Evolutionary conservation across 37 sponge, comb jelly and placozoan genomes (phyloP).

Genomic region (Corticium candelabrum): DNA sequence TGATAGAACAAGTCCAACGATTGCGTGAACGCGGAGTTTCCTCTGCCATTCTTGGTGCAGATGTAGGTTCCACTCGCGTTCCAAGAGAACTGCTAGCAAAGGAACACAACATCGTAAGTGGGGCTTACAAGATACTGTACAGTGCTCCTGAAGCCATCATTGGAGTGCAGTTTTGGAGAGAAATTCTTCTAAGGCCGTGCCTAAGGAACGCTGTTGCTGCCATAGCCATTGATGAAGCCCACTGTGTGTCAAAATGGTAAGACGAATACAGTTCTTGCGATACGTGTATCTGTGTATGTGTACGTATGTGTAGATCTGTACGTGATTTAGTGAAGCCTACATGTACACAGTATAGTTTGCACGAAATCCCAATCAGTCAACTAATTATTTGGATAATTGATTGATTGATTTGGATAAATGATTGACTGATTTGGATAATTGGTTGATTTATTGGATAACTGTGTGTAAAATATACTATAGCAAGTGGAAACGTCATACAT

Average conservation of each 20-base stretch:
- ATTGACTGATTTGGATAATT: too few species aligned
- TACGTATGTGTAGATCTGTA: too few species aligned
- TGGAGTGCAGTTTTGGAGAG: background rate
- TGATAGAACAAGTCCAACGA: slow-evolving; percentile 28
- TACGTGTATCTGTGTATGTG: too few species aligned
- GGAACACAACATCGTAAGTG: slow-evolving; percentile 11
- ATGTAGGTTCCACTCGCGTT: background rate
- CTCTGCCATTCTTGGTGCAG: slow-evolving; percentile 12
- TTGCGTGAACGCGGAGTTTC: slow-evolving; percentile 9
- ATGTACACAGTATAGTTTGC: too few species aligned
- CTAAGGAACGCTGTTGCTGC: slow-evolving; percentile 14
- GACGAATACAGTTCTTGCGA: too few species aligned
- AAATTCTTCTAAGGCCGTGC: slow-evolving; percentile 5
- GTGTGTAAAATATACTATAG: too few species aligned
- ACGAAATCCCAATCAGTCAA: too few species aligned
- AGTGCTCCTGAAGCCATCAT: slow-evolving; percentile 31
- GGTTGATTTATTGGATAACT: too few species aligned
- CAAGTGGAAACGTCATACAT: too few species aligned
- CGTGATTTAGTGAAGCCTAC: too few species aligned
- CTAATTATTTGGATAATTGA: too few species aligned
- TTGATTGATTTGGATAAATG: too few species aligned
- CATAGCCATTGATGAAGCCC: slow-evolving; percentile 25
- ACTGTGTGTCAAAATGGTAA: slow-evolving; percentile 36
- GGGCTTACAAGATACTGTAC: slow-evolving; percentile 10
- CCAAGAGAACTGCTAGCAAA: background rate